Evolutionary conservation across 2,888 invertebrate species (phyloP).

Genomic region (Cephalotes varians): DNA sequence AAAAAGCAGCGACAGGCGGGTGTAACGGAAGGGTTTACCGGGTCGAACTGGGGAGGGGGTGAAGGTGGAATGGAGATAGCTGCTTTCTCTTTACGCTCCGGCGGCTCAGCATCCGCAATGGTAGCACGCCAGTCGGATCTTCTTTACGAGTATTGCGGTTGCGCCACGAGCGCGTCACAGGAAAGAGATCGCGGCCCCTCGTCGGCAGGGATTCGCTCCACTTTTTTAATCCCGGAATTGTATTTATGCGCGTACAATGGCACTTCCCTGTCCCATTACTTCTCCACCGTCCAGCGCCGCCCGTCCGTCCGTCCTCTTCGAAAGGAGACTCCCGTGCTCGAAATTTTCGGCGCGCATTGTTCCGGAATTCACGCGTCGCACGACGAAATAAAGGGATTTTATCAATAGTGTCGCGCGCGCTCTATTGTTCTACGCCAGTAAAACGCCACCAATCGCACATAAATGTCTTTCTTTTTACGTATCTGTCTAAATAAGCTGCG

Average conservation of each 20-base stretch:
- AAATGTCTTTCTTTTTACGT: constrained; percentile 29
- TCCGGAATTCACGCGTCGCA: constrained; percentile 41
- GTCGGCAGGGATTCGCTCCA: constrained; percentile 53
- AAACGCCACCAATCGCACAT: constrained; percentile 15
- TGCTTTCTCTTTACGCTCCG: constrained; percentile 67
- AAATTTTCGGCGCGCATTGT: constrained; percentile 56
- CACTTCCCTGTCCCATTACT: constrained; percentile 72
- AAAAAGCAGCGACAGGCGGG: constrained; percentile 65
- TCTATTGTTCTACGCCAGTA: constrained; percentile 21
- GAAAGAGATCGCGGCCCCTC: constrained; percentile 56
- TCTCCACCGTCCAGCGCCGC: constrained; percentile 49
- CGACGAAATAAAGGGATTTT: constrained; percentile 46
- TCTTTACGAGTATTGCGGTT: constrained; percentile 77
- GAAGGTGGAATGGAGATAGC: constrained; percentile 52
- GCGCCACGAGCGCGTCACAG: constrained; percentile 58
- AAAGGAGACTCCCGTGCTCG: constrained; percentile 43
- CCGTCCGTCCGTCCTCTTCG: constrained; percentile 43
- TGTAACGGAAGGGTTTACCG: constrained; percentile 74
- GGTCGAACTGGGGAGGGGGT: constrained; percentile 45
- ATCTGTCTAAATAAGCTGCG: constrained; percentile 33
- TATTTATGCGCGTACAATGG: constrained; percentile 73
- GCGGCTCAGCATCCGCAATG: constrained; percentile 66
- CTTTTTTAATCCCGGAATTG: constrained; percentile 76
- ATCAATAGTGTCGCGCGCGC: constrained; percentile 35
- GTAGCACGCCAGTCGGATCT: constrained; percentile 61